Percentiles rank a stretch among this genome's conserved stretches.
Conservation (phyloP, 2,113 vertebrate species). For the Oxygymnocypris stewartii region DNA sequence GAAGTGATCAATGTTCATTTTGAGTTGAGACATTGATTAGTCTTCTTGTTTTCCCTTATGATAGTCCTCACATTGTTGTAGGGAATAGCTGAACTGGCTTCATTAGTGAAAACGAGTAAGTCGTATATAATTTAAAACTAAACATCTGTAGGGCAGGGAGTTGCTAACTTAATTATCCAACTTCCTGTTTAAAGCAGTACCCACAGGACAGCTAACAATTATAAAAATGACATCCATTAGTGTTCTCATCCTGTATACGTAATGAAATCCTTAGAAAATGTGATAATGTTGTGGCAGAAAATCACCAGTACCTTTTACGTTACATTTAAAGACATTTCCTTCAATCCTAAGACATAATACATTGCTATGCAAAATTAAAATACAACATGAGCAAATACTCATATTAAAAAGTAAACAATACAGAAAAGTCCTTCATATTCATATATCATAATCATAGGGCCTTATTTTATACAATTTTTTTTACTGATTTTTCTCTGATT, state of each 20-base stretch:
- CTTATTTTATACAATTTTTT: background rate
- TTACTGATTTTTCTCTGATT: background rate
- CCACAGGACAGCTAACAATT: slow-evolving; percentile 9
- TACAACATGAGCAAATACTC: background rate
- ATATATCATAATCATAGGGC: no score
- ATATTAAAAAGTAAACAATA: background rate
- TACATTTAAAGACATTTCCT: background rate
- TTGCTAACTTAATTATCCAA: background rate
- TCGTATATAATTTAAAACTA: background rate
- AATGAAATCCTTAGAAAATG: background rate
- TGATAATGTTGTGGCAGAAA: background rate
- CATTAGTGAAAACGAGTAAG: background rate
- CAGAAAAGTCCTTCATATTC: no score
- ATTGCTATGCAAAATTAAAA: background rate
- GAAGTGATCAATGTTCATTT: background rate
- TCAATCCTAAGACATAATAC: background rate
- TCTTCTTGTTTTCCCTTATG: background rate
- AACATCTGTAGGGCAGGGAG: background rate
- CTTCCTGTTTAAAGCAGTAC: slow-evolving; percentile 8
- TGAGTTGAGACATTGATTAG: background rate
- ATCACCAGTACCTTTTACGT: background rate
- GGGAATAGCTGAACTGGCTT: background rate
- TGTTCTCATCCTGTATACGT: background rate
- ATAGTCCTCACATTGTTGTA: slow-evolving; percentile 2
- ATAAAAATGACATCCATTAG: background rate